A percentile compares a stretch with the other conserved stretches of the same genome.
phyloP scores from a whole-genome alignment of 2,888 invertebrate genomes.

The Epiperipatus broadwayi region DNA sequence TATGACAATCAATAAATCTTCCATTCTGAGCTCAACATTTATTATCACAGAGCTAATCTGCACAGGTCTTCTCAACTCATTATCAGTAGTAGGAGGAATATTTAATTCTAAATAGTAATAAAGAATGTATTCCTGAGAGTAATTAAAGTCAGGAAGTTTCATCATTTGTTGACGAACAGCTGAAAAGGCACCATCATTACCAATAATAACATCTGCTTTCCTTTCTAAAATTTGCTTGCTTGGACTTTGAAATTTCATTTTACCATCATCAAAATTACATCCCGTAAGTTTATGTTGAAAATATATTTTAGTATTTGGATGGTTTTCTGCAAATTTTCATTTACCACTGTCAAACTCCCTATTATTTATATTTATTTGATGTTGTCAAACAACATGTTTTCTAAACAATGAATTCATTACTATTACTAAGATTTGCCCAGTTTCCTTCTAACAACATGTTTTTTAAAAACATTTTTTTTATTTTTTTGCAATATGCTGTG shows the following conservation, averaged over 20 bases:
- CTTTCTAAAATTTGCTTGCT: too few species aligned
- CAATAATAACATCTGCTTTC: slow-evolving; percentile 64
- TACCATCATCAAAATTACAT: slow-evolving; percentile 46
- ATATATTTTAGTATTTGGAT: slow-evolving; percentile 49
- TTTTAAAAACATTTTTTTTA: too few species aligned
- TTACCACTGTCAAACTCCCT: too few species aligned
- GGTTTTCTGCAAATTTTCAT: slow-evolving; percentile 63
- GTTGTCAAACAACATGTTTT: too few species aligned
- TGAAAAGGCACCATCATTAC: slow-evolving; percentile 89
- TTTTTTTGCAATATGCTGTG: too few species aligned
- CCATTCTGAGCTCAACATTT: too few species aligned
- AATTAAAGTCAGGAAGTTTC: slow-evolving; percentile 59
- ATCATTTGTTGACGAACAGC: slow-evolving; percentile 60
- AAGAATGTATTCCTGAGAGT: slow-evolving; percentile 62
- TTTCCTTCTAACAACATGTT: too few species aligned
- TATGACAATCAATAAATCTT: too few species aligned
- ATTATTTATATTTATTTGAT: too few species aligned
- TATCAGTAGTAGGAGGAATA: slow-evolving; percentile 48
- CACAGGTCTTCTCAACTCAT: slow-evolving; percentile 39
- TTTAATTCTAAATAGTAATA: slow-evolving; percentile 85
- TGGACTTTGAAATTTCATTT: slow-evolving; percentile 46
- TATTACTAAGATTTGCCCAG: too few species aligned
- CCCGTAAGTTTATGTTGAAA: slow-evolving; percentile 65
- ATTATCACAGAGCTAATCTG: too few species aligned
- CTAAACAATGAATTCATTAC: too few species aligned